Base-by-base conservation (phyloP, 2,113 vertebrate species). In the Nothobranchius kuhntae region DNA sequence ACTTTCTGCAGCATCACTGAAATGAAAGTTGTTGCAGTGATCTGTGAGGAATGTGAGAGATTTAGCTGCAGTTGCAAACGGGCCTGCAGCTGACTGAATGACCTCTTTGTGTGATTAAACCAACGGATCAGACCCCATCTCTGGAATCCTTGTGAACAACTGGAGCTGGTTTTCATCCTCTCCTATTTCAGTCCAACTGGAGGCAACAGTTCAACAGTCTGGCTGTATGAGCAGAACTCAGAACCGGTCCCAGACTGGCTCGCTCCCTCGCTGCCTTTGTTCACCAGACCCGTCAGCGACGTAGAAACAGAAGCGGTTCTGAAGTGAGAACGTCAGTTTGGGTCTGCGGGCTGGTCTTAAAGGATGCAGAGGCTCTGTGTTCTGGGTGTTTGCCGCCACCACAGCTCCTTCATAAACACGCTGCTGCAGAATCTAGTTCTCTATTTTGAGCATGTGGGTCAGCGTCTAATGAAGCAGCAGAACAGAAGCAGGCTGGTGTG, bases 361-460 rank as follows among this genome's bases (percentile, higher is more conserved):
- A 30, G 30, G 30, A 30, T 30, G 30, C 30, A 30, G 30, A 30
- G 30, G 2, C 30, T 30, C 48, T 51, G 55, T 67, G 71, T 65
- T 71, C 21, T 21, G 21, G 21, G 21, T 21, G 21, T 78, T 65
- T 63, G 48, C 65, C 75, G 53, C 63, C 59, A 56, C 47, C 65
- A 35, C 10, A 13, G 9, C 59, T 66, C 50, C 56, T 81, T 79
- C 78, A 83, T 63, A 75, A 84, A 81, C 77, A 75, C 69, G 56
- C 68, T 77, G 63, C 63, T 70, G 82, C 66, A 73, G 64, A 74
- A 79, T 87, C 80, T 83, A 78, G 76, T 77, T 83, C 80, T 87
- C 82, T 91, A 87, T 89, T 91, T 87, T 64, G 21, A 81, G 78
- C 79, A 88, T 88, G 70, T 91, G 82, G 91, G 89, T 87, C 91